Percentiles rank a stretch among this genome's conserved stretches.
Evolutionary conservation across 2,888 invertebrate species (phyloP).

Genomic region (Selenia dentaria): DNA sequence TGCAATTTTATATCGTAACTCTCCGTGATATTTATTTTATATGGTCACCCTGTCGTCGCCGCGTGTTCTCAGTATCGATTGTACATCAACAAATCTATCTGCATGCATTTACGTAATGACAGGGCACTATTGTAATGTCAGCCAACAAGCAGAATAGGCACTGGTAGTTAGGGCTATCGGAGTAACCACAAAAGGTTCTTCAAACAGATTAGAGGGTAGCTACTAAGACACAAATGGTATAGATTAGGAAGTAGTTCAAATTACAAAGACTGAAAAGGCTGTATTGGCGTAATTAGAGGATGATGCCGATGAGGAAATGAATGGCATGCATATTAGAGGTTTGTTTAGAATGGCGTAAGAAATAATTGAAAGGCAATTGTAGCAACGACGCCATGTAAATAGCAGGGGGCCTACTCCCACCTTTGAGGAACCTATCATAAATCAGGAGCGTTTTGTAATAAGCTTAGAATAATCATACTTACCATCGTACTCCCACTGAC

Average conservation of each 20-base stretch:
- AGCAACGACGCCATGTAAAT: no score
- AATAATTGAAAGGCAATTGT: no score
- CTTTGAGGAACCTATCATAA: no score
- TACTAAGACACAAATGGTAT: constrained; percentile 1
- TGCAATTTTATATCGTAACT: no score
- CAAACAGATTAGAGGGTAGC: not conserved
- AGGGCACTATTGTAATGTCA: constrained; percentile 26
- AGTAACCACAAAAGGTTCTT: not conserved
- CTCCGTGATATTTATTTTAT: no score
- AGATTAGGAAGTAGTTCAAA: not conserved
- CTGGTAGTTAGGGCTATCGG: not conserved
- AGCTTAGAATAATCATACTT: no score
- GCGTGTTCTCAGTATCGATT: constrained; percentile 6
- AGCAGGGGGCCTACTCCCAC: no score
- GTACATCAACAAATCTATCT: constrained; percentile 3
- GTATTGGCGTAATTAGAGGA: not conserved
- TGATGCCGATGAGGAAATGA: not conserved
- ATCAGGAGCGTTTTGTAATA: no score
- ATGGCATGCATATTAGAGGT: no score
- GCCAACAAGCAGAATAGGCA: constrained; percentile 14
- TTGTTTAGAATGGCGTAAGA: no score
- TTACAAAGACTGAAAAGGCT: not conserved
- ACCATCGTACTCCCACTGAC: no score
- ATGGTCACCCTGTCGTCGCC: not conserved
- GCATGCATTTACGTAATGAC: constrained; percentile 21